phyloP scores from a whole-genome alignment of 2,113 vertebrate species.

The Clarias magur region DNA sequence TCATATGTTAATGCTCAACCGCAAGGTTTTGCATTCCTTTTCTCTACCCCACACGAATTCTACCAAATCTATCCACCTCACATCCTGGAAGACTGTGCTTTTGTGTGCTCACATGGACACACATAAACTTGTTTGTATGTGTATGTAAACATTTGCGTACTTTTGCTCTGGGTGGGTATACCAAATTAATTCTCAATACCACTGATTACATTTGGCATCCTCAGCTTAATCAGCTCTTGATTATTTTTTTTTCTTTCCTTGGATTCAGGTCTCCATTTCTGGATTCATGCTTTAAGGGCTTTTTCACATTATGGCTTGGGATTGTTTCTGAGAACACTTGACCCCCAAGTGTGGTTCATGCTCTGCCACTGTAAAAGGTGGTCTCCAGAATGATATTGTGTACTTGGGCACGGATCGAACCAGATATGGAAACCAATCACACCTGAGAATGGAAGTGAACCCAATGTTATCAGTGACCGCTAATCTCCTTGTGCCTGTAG shows the following conservation, averaged over 20 bases:
- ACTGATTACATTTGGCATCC: background rate
- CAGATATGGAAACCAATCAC: too few relatives aligned
- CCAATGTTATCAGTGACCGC: too few relatives aligned
- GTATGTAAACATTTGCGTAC: background rate
- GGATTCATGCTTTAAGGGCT: too few relatives aligned
- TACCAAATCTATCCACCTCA: slow-evolving; percentile 12
- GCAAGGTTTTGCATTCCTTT: slow-evolving; percentile 34
- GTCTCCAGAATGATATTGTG: too few relatives aligned
- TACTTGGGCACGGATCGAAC: too few relatives aligned
- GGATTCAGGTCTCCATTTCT: background rate
- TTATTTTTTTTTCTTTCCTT: background rate
- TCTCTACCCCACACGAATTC: slow-evolving; percentile 9
- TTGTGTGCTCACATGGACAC: background rate
- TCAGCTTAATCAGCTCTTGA: slow-evolving; percentile 1
- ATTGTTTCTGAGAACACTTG: too few relatives aligned
- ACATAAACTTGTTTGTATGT: background rate
- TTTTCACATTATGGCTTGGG: too few relatives aligned
- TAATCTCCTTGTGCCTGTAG: too few relatives aligned
- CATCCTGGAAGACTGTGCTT: background rate
- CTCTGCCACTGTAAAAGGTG: too few relatives aligned
- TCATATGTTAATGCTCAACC: too few relatives aligned
- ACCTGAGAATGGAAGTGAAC: too few relatives aligned
- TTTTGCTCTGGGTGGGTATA: background rate
- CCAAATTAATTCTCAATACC: background rate
- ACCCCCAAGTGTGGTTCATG: too few relatives aligned